phyloP scores from a whole-genome alignment of 2,797 vertebrate species.

The Lutra lutra region DNA sequence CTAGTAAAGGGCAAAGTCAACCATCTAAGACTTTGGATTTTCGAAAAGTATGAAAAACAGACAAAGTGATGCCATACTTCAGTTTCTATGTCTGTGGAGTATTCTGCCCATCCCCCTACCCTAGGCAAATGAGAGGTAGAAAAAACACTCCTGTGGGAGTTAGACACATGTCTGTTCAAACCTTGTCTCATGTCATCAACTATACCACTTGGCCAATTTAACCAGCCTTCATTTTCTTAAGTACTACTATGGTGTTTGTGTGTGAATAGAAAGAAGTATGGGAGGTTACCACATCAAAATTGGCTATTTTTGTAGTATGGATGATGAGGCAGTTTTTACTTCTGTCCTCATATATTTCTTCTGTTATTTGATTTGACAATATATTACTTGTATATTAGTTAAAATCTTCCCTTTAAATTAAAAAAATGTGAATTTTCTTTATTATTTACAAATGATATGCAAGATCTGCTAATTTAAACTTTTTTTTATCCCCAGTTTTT shows the following conservation, averaged over 20 bases:
- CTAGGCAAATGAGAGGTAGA: neutral
- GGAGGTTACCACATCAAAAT: neutral
- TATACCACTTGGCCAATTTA: neutral
- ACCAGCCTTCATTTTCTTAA: neutral
- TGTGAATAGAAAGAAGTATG: neutral
- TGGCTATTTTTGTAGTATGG: neutral
- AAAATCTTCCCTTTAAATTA: neutral
- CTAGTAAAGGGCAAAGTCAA: neutral
- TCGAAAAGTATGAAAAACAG: conserved; percentile 21
- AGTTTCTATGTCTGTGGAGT: neutral
- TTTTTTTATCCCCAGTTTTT: neutral
- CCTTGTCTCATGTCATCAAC: neutral
- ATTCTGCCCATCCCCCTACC: neutral
- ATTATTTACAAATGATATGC: neutral
- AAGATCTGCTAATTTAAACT: neutral
- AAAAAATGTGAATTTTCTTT: conserved; percentile 38
- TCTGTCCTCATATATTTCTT: neutral
- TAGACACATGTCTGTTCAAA: neutral
- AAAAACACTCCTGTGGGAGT: neutral
- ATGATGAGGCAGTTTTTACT: neutral
- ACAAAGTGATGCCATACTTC: neutral
- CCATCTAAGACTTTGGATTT: neutral
- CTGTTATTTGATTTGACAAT: conserved; percentile 37
- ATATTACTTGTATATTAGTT: neutral
- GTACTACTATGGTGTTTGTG: neutral